Conservation (phyloP, 2,113 vertebrate genomes). For the Gallinago undulata region DNA sequence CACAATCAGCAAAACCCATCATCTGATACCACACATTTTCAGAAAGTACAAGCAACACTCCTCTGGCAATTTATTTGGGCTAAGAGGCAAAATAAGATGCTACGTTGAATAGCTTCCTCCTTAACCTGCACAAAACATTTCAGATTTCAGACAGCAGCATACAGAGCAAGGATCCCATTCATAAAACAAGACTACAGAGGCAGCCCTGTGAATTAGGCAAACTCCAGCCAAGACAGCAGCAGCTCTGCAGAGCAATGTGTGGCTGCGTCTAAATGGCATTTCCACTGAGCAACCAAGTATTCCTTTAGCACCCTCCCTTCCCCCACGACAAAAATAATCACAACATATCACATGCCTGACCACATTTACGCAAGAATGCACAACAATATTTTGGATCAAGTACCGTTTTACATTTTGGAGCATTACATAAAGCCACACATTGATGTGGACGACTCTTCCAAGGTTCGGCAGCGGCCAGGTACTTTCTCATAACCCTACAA, state of each 20-base stretch:
- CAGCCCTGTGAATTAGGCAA: neutral
- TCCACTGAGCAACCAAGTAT: neutral
- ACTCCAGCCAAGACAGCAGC: neutral
- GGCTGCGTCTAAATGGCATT: neutral
- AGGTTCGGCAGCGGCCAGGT: neutral
- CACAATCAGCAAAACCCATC: conserved; percentile 19
- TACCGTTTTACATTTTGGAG: neutral
- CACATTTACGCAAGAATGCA: conserved; percentile 30
- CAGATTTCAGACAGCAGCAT: conserved; percentile 25
- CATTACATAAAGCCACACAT: neutral
- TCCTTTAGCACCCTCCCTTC: neutral
- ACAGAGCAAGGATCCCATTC: conserved; percentile 19
- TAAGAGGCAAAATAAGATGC: conserved; percentile 29
- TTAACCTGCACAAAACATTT: conserved; percentile 22
- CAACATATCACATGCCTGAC: conserved; percentile 42
- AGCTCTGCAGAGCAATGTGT: neutral
- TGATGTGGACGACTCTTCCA: neutral
- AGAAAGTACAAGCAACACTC: conserved; percentile 43
- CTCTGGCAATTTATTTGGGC: conserved; percentile 55
- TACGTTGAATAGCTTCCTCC: conserved; percentile 43
- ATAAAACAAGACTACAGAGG: neutral
- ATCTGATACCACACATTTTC: neutral
- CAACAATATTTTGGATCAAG: conserved; percentile 57
- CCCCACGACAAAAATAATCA: conserved; percentile 26
- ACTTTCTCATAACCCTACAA: neutral